These are phyloP conservation scores for Stegostoma tigrinum DNA, from an alignment of 2,113 vertebrate genomes.

Conservation along the genomic window DNA sequence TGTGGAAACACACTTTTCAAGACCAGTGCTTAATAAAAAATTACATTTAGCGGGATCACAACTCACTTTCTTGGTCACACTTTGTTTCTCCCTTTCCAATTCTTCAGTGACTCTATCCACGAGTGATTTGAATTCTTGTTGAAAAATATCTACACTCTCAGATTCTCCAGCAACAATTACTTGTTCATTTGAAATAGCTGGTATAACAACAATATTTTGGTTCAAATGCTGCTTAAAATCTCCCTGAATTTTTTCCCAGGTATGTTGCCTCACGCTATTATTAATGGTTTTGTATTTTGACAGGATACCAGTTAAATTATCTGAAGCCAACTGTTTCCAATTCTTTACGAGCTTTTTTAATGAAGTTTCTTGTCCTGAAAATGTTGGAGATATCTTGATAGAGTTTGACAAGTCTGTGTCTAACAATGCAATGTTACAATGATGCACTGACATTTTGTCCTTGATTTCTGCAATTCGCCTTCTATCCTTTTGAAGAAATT, in stretches of 20 bases:
- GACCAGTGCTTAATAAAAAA: slow-evolving; percentile 52
- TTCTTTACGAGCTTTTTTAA: slow-evolving; percentile 49
- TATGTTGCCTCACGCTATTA: slow-evolving; percentile 44
- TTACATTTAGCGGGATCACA: slow-evolving; percentile 51
- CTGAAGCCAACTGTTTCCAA: slow-evolving; percentile 58
- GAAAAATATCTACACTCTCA: slow-evolving; percentile 49
- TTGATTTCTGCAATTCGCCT: slow-evolving; percentile 49
- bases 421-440: slow-evolving; percentile 58
- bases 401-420: slow-evolving; percentile 39
- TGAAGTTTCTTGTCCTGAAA: slow-evolving; percentile 53
- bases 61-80: slow-evolving; percentile 44
- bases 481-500: slow-evolving; percentile 47
- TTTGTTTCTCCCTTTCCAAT: slow-evolving; percentile 54
- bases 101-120: slow-evolving; percentile 48
- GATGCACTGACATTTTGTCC: slow-evolving; percentile 49
- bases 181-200: slow-evolving; percentile 41
- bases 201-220: slow-evolving; percentile 51
- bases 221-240: slow-evolving; percentile 42
- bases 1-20: slow-evolving; percentile 45
- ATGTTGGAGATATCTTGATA: slow-evolving; percentile 51
- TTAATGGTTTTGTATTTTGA: slow-evolving; percentile 54
- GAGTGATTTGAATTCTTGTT: slow-evolving; percentile 38
- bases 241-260: slow-evolving; percentile 57
- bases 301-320: slow-evolving; percentile 49
- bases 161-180: slow-evolving; percentile 59